These are phyloP conservation scores for Odontamblyopus lacepedii DNA, from an alignment of 2,797 vertebrate species.

Conservation along the genomic window DNA sequence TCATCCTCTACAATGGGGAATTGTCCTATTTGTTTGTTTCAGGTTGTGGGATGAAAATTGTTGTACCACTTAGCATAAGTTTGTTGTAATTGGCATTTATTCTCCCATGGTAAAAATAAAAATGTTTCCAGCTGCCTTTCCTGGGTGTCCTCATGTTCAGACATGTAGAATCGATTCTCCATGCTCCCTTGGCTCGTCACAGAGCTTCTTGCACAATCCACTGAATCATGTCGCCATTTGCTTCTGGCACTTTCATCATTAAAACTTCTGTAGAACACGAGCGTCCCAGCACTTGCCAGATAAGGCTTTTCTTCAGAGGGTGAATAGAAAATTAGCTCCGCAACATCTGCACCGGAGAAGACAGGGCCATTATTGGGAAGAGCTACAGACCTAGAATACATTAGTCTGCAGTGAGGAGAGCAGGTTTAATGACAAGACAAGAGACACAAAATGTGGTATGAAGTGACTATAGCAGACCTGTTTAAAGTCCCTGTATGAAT, in stretches of 20 bases:
- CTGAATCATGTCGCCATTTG: slow-evolving; percentile 64
- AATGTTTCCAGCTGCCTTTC: slow-evolving; percentile 19
- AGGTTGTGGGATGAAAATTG: not conserved
- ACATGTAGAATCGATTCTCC: slow-evolving; percentile 21
- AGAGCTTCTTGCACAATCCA: slow-evolving; percentile 39
- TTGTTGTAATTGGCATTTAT: slow-evolving; percentile 14
- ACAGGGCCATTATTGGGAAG: slow-evolving; percentile 32
- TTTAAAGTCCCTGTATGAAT: not conserved
- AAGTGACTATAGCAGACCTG: no score
- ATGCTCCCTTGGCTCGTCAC: slow-evolving; percentile 40
- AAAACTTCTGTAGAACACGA: slow-evolving; percentile 53
- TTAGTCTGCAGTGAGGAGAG: slow-evolving; percentile 17
- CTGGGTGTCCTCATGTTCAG: slow-evolving; percentile 23
- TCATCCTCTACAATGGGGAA: no score
- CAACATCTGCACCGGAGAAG: slow-evolving; percentile 28
- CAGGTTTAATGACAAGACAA: slow-evolving; percentile 32
- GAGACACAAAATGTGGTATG: slow-evolving; percentile 11
- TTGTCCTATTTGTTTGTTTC: not conserved
- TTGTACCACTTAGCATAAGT: not conserved
- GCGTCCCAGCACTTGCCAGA: slow-evolving; percentile 45
- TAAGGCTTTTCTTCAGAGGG: slow-evolving; percentile 38
- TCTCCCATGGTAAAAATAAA: not conserved
- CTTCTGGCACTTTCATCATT: slow-evolving; percentile 64
- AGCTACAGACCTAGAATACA: slow-evolving; percentile 16
- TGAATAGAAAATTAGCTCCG: slow-evolving; percentile 44